phyloP scores from a whole-genome alignment of 2,888 invertebrate species.

The Lamellibrachia satsuma region DNA sequence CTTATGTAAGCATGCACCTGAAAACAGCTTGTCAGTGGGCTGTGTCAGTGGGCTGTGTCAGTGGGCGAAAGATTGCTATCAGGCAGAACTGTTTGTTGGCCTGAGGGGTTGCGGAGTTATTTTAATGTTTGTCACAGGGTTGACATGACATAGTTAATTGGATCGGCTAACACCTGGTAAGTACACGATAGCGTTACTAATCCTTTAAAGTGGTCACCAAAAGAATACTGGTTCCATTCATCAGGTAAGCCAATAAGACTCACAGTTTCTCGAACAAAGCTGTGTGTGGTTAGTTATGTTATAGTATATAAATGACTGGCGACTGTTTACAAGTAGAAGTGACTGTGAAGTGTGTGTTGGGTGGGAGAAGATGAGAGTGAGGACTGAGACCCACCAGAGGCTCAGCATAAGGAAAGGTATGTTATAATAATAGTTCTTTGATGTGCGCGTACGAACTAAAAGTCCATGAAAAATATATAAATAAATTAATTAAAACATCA shows the following conservation, averaged over 20 bases:
- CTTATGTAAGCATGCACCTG: not conserved
- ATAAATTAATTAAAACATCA: too few species aligned
- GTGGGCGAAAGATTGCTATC: not conserved
- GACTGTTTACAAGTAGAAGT: too few species aligned
- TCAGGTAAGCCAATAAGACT: not conserved
- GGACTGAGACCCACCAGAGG: not conserved
- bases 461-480: too few species aligned
- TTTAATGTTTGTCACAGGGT: not conserved
- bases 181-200: not conserved
- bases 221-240: not conserved
- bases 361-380: not conserved
- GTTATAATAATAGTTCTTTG: too few species aligned
- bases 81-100: not conserved
- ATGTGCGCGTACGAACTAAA: too few species aligned
- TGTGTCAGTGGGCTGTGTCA: not conserved
- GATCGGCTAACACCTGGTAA: not conserved
- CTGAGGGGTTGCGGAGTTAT: not conserved
- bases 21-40: not conserved
- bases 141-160: not conserved
- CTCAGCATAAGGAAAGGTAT: too few species aligned
- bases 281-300: not conserved
- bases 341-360: not conserved
- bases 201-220: not conserved
- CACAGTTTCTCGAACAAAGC: not conserved
- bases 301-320: too few species aligned